Conservation (phyloP, 2,797 vertebrate genomes). For the Danionella dracula region DNA sequence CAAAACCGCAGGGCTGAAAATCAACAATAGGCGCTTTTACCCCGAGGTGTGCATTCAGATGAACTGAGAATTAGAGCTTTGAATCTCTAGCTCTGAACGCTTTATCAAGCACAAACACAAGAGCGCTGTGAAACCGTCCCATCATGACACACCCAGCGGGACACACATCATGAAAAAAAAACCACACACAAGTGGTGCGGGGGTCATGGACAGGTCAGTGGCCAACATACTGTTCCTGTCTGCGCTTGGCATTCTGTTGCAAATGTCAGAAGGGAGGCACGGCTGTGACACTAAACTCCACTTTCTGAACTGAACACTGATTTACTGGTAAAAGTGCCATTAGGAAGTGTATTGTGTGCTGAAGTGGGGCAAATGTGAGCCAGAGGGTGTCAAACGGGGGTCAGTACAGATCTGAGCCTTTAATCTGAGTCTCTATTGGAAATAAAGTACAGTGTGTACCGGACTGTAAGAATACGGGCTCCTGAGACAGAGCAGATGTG, state of each 20-base stretch:
- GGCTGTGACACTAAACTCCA: not conserved
- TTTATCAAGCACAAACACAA: slow-evolving; percentile 45
- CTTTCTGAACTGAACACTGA: slow-evolving; percentile 6
- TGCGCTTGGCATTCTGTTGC: slow-evolving; percentile 52
- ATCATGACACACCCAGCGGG: slow-evolving; percentile 46
- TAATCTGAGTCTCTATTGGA: not conserved
- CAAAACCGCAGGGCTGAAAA: slow-evolving; percentile 19
- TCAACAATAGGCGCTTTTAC: not conserved
- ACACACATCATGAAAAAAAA: too few species aligned
- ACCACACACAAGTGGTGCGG: slow-evolving; percentile 44
- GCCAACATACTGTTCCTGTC: slow-evolving; percentile 53
- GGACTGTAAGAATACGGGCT: not conserved
- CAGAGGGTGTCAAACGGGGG: slow-evolving; percentile 5
- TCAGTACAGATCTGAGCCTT: not conserved
- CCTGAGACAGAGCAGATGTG: not conserved
- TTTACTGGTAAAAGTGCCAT: slow-evolving; percentile 1
- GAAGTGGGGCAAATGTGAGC: slow-evolving; percentile 29
- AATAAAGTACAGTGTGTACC: not conserved
- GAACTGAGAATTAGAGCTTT: not conserved
- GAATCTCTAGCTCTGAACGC: slow-evolving; percentile 35
- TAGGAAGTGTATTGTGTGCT: slow-evolving; percentile 2
- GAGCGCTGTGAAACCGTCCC: slow-evolving; percentile 51
- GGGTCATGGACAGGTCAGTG: slow-evolving; percentile 67
- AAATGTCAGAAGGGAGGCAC: slow-evolving; percentile 37
- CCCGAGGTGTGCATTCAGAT: not conserved